Evolutionary conservation across 2,113 vertebrate genomes (phyloP).

Genomic region (Aythya baeri): DNA sequence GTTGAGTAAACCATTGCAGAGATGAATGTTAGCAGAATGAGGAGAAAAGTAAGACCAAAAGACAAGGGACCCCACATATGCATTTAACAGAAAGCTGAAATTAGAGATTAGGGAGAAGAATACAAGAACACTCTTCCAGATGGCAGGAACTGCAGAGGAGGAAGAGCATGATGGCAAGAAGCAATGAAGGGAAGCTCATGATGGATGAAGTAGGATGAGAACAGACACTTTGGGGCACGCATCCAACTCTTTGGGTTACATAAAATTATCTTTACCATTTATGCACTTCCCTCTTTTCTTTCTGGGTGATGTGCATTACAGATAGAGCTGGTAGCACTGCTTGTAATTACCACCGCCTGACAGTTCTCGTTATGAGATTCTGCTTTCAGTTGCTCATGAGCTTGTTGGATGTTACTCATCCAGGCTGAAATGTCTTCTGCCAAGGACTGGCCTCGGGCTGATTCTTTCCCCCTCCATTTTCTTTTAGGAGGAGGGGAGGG

Average conservation of each 20-base stretch:
- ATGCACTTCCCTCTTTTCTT: neutral
- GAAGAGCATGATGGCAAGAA: neutral
- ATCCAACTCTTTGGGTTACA: neutral
- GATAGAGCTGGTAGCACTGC: neutral
- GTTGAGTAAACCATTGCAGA: neutral
- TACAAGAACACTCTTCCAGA: neutral
- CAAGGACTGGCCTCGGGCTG: neutral
- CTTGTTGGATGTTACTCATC: slow-evolving; percentile 37
- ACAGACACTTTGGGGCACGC: neutral
- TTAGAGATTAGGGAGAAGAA: neutral
- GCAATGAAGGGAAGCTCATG: neutral
- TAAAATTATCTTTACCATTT: slow-evolving; percentile 31
- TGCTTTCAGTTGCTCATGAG: neutral
- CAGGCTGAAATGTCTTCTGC: slow-evolving; percentile 14
- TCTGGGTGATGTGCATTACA: neutral
- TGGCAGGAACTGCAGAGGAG: slow-evolving; percentile 17
- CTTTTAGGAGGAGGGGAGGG: slow-evolving; percentile 6
- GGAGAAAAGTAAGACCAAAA: neutral
- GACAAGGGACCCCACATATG: neutral
- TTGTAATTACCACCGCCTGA: neutral
- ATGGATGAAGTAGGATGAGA: neutral
- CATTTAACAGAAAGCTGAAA: neutral
- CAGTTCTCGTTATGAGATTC: neutral
- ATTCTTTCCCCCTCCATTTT: slow-evolving; percentile 45
- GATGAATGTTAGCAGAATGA: neutral